These are phyloP conservation scores for Cosmopolites sordidus DNA, from an alignment of 2,888 invertebrate genomes.

Conservation along the genomic window DNA sequence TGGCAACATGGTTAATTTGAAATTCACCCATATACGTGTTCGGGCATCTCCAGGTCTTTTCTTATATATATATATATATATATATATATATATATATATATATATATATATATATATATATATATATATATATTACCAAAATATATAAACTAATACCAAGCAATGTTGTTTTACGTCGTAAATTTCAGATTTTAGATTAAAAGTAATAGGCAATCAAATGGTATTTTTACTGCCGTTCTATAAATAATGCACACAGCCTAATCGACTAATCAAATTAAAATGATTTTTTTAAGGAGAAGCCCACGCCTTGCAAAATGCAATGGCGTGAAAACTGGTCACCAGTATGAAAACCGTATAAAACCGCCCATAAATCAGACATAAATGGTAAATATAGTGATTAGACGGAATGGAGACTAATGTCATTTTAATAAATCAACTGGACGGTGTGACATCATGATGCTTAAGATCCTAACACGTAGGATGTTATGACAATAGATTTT, in stretches of 20 bases:
- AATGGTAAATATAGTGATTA: constrained; percentile 19
- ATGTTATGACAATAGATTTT: constrained; percentile 12
- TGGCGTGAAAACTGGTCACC: neutral
- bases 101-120: too few species aligned
- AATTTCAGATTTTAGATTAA: too few species aligned
- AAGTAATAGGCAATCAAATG: too few species aligned
- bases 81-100: too few species aligned
- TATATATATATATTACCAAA: too few species aligned
- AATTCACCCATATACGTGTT: too few species aligned
- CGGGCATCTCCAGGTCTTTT: too few species aligned
- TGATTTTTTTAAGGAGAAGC: neutral
- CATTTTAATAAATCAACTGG: constrained; percentile 20
- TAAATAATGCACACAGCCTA: neutral
- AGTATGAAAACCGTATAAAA: constrained; percentile 9
- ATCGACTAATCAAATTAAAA: constrained; percentile 1
- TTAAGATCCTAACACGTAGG: constrained; percentile 5
- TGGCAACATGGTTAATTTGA: too few species aligned
- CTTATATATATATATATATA: too few species aligned
- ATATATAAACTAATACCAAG: too few species aligned
- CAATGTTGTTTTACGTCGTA: too few species aligned
- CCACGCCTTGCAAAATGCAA: neutral
- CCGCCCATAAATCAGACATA: constrained; percentile 9
- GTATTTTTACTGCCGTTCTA: too few species aligned
- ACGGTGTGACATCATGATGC: constrained; percentile 19
- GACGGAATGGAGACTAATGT: constrained; percentile 21